Evolutionary conservation across 2,888 invertebrate species (phyloP).

Genomic region (Phengaris arion): DNA sequence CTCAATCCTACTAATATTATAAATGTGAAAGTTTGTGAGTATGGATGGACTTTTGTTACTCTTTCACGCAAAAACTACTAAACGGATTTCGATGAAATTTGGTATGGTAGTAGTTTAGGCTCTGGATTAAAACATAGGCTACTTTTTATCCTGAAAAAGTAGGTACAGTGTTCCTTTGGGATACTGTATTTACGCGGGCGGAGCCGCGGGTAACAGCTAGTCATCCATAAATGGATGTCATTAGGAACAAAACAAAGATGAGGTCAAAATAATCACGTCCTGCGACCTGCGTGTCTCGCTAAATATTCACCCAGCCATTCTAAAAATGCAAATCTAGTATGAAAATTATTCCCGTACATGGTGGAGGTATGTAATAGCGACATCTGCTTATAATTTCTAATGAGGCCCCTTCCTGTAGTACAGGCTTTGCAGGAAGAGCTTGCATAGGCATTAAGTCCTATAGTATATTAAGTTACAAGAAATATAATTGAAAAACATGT

Average conservation of each 20-base stretch:
- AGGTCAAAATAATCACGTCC: neutral
- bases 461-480: constrained; percentile 23
- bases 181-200: too few species aligned
- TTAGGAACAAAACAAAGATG: neutral
- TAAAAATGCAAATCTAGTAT: constrained; percentile 15
- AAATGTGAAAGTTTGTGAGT: too few species aligned
- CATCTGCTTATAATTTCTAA: constrained; percentile 39
- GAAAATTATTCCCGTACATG: constrained; percentile 21
- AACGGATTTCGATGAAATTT: too few species aligned
- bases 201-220: too few species aligned
- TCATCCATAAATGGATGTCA: neutral
- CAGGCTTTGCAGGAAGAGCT: constrained; percentile 35
- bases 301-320: neutral
- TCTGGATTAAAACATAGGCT: too few species aligned
- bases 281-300: neutral
- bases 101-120: too few species aligned
- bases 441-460: constrained; percentile 20
- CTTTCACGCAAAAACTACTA: too few species aligned
- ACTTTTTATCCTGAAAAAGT: too few species aligned
- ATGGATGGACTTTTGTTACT: too few species aligned
- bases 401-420: constrained; percentile 38
- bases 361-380: constrained; percentile 18
- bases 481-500: constrained; percentile 12
- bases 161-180: too few species aligned
- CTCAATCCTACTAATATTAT: neutral